phyloP scores from a whole-genome alignment of 2,113 vertebrate genomes.

The Emberiza fucata region DNA sequence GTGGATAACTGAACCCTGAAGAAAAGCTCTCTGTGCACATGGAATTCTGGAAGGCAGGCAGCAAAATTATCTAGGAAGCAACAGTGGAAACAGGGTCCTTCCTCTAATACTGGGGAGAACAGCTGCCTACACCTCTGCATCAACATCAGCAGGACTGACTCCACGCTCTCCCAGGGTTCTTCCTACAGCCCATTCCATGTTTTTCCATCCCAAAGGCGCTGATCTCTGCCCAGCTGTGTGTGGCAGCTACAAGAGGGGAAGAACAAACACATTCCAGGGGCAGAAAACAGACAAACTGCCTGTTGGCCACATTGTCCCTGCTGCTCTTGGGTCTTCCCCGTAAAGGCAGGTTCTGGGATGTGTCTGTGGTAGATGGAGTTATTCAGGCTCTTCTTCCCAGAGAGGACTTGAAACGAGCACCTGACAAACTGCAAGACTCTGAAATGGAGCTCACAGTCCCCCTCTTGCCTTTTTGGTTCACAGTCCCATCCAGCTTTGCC shows the following conservation, averaged over 20 bases:
- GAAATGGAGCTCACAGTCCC: background rate
- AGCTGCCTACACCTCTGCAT: background rate
- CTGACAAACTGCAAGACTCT: background rate
- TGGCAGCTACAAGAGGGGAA: background rate
- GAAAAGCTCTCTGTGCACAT: background rate
- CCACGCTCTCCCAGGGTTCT: background rate
- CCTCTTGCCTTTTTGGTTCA: background rate
- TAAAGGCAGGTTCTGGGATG: fast-evolving
- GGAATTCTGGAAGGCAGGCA: background rate
- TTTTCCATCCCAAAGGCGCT: background rate
- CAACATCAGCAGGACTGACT: background rate
- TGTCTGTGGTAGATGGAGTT: background rate
- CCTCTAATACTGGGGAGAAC: background rate
- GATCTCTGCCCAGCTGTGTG: background rate
- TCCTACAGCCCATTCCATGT: background rate
- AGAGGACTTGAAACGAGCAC: background rate
- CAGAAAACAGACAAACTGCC: background rate
- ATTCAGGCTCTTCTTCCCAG: background rate
- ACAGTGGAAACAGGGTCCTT: background rate
- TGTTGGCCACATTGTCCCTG: background rate
- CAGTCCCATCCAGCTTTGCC: background rate
- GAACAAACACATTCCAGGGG: background rate
- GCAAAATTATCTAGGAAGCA: fast-evolving
- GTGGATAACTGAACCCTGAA: background rate
- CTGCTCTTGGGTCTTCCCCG: background rate